phyloP scores from a whole-genome alignment of 2,113 vertebrate species.

The Talpa occidentalis region DNA sequence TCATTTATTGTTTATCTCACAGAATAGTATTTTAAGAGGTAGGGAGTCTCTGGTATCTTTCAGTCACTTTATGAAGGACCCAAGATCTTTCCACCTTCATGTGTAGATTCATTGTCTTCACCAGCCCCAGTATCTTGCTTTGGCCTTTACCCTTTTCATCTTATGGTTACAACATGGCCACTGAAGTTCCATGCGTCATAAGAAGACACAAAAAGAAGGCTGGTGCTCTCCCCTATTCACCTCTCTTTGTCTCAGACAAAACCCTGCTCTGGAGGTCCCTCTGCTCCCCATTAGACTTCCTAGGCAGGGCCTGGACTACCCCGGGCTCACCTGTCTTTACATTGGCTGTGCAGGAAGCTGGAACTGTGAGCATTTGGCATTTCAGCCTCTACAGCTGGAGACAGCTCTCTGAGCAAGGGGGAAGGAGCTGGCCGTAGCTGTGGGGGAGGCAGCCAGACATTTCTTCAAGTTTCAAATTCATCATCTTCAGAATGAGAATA shows the following conservation, averaged over 20 bases:
- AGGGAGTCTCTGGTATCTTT: neutral
- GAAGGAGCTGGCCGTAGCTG: neutral
- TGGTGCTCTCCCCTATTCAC: neutral
- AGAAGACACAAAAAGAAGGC: neutral
- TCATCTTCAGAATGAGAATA: neutral
- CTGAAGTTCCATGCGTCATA: neutral
- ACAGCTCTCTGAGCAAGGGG: neutral
- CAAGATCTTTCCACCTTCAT: neutral
- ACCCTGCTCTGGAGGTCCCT: neutral
- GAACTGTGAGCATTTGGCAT: neutral
- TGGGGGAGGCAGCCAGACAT: neutral
- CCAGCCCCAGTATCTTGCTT: neutral
- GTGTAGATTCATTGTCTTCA: neutral
- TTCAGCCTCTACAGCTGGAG: neutral
- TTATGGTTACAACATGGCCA: neutral
- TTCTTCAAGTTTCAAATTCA: neutral
- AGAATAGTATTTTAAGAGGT: neutral
- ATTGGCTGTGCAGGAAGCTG: neutral
- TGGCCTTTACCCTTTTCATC: neutral
- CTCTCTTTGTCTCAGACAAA: neutral
- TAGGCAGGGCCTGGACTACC: rapidly evolving
- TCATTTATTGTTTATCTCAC: neutral
- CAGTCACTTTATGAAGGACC: neutral
- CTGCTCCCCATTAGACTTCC: neutral
- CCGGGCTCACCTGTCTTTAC: neutral